A percentile compares a stretch with the other conserved stretches of the same genome.
Conservation (phyloP, 1,140 invertebrate species). For the Lineus longissimus region DNA sequence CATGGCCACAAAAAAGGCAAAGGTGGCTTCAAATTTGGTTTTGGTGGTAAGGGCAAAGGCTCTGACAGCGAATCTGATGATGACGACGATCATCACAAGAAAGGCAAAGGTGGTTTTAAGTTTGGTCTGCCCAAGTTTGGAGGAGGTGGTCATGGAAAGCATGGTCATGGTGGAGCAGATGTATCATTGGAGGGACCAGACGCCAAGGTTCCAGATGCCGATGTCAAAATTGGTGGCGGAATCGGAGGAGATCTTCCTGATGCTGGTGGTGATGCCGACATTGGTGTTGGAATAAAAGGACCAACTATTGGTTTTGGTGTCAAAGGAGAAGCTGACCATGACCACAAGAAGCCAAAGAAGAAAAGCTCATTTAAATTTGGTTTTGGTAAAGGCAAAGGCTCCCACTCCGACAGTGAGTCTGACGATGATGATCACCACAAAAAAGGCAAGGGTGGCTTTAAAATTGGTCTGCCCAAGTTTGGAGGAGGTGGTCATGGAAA, state of each 20-base stretch:
- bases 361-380: constrained; percentile 1
- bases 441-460: neutral
- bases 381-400: neutral
- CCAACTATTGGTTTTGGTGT: neutral
- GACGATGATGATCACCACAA: constrained; percentile 1
- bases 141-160: too few relatives aligned
- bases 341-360: neutral
- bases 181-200: neutral
- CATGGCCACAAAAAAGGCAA: neutral
- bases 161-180: neutral
- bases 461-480: neutral
- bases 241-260: neutral
- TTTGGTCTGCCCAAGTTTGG: neutral
- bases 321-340: neutral
- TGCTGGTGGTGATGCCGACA: too few relatives aligned
- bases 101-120: neutral
- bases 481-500: neutral
- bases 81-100: neutral
- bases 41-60: neutral
- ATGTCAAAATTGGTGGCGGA: neutral
- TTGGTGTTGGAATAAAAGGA: too few relatives aligned
- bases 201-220: neutral
- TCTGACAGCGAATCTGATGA: neutral
- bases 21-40: neutral
- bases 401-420: neutral